Conservation (phyloP, 2,888 invertebrate genomes). For the Tenthredo livida region DNA sequence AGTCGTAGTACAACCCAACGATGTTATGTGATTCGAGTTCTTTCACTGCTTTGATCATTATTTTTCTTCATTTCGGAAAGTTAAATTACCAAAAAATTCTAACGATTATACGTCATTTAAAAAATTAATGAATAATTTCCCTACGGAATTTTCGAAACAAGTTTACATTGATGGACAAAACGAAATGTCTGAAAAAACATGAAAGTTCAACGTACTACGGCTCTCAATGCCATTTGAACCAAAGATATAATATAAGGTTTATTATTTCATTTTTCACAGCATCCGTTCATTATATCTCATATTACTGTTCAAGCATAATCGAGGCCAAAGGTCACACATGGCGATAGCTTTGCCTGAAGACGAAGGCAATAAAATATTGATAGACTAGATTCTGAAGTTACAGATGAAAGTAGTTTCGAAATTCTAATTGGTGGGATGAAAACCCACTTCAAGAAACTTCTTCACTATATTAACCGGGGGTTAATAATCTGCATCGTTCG, state of each 20-base stretch:
- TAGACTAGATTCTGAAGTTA: background rate
- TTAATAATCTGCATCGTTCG: background rate
- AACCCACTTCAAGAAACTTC: background rate
- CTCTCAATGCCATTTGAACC: background rate
- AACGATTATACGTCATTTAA: background rate
- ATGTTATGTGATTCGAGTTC: background rate
- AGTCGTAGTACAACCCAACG: background rate
- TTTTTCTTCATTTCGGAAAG: background rate
- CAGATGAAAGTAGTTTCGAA: background rate
- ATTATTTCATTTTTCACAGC: background rate
- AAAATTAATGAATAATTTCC: background rate
- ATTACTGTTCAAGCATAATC: background rate
- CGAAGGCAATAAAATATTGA: background rate
- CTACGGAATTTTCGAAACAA: background rate
- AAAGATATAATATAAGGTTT: background rate
- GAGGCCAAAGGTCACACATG: constrained; percentile 7
- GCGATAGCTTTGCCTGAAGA: background rate
- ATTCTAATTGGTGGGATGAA: background rate
- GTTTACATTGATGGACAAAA: background rate
- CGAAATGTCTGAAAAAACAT: background rate
- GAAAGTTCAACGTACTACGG: background rate
- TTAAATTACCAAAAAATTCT: background rate
- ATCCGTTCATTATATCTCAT: background rate
- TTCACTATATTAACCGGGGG: background rate
- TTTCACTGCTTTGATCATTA: background rate